A percentile compares a stretch with the other conserved stretches of the same genome.
phyloP scores from a whole-genome alignment of 2,113 vertebrate species.

The Jacana jacana region DNA sequence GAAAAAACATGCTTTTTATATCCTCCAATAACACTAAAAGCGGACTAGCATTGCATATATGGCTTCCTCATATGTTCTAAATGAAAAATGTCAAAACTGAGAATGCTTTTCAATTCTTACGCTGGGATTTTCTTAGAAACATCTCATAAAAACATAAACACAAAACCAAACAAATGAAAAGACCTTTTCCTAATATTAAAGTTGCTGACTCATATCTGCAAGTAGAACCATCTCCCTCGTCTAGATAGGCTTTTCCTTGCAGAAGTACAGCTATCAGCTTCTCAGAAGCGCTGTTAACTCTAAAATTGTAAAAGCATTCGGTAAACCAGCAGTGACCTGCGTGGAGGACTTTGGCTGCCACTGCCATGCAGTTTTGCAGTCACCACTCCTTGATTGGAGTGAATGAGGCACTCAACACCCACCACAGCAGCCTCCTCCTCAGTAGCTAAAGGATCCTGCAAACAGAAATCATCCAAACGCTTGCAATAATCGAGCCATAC shows the following conservation, averaged over 20 bases:
- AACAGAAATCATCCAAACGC: not conserved
- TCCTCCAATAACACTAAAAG: not conserved
- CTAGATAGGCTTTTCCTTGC: not conserved
- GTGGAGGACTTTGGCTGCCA: not conserved
- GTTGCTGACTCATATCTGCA: conserved; percentile 41
- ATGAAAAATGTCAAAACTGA: not conserved
- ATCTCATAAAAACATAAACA: not conserved
- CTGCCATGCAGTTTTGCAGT: not conserved
- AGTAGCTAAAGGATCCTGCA: not conserved
- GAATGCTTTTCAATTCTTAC: not conserved
- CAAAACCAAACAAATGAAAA: not conserved
- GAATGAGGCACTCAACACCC: not conserved
- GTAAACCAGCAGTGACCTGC: not conserved
- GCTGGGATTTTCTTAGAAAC: not conserved
- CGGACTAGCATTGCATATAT: not conserved
- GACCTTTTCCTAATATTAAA: not conserved
- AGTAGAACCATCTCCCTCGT: not conserved
- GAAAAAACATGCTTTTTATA: not conserved
- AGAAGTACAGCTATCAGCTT: not conserved
- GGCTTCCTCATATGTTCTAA: not conserved
- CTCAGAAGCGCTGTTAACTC: not conserved
- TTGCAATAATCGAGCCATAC: not conserved
- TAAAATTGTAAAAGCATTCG: not conserved
- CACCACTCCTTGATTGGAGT: not conserved
- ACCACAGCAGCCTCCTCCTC: not conserved